Evolutionary conservation across 2,797 vertebrate species (phyloP), one percentile per base, ranked within the genome.

Genomic region (Characodon lateralis): DNA sequence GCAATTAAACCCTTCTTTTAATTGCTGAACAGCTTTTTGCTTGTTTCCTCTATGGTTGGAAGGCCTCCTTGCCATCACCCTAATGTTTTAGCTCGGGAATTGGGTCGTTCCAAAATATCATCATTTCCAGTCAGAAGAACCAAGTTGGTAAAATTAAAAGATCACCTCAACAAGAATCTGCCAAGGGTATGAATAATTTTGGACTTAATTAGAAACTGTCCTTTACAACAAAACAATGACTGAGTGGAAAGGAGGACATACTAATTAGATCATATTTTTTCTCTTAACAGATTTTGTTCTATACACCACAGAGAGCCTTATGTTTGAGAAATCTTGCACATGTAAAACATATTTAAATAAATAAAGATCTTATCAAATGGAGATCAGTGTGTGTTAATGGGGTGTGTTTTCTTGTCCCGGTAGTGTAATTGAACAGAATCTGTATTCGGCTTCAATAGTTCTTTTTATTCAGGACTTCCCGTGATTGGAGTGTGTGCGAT

Each of bases 381-480:
- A 35, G 70, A 8, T 53, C 48, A 61, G 65, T 70, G 63, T 80
- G 63, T 31, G 71, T 76, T 20, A 59, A 51, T 74, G 3, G 51
- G 58, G 43, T 71, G 26, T 75, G 80, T 72, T 76, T 71, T 81
- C 12, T 41, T 35, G 86, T 92, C 92, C 80, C 86, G 5, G 53
- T 79, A 80, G 87, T 72, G 20, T 84, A 85, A 89, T 91, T 85
- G 87, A 93, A 92, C 84, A 85, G 71, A 93, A 82, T 88, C 84
- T 28, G 78, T 89, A 92, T 92, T 91, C 74, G 81, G 68, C 87
- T 86, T 6, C 76, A 28, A 82, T 73, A 88, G 28, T 82, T 83
- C 87, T 74, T 84, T 87, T 89, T 73, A 82, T 61, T 1, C 28
- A 56, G 79, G 80, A 86, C 80, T 73, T 83, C 80, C 72, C 73